Percentiles rank a stretch among this genome's conserved stretches.
These are phyloP conservation scores for Trichosurus vulpecula DNA, from an alignment of 2,797 vertebrate genomes.

Conservation along the genomic window DNA sequence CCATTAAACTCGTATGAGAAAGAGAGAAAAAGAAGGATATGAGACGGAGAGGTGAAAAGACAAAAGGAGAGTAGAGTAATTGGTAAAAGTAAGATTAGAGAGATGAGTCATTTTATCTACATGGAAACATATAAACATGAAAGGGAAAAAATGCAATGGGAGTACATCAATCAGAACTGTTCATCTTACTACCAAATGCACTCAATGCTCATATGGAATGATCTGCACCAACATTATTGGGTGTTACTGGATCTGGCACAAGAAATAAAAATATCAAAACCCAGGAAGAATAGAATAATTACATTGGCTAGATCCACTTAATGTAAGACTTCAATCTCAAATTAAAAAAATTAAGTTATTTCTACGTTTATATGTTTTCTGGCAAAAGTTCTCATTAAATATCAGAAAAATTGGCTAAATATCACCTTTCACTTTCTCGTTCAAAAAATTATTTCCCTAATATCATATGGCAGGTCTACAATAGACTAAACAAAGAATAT, in stretches of 20 bases:
- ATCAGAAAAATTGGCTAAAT: neutral
- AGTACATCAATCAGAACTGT: neutral
- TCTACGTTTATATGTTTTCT: constrained; percentile 29
- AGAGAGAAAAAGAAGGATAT: neutral
- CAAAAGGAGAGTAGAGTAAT: neutral
- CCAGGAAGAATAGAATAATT: neutral
- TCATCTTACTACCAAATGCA: neutral
- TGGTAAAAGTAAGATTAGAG: neutral
- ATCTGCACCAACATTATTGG: neutral
- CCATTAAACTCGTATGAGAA: neutral
- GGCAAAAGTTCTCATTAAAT: neutral
- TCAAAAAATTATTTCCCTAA: constrained; percentile 35
- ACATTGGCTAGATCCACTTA: neutral
- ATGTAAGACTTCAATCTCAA: neutral
- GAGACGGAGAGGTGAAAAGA: neutral
- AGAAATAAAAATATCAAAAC: constrained; percentile 16
- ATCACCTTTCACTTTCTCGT: constrained; percentile 11
- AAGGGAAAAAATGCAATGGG: neutral
- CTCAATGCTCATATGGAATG: neutral
- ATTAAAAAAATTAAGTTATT: constrained; percentile 4
- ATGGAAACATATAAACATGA: too few species aligned
- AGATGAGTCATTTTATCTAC: neutral
- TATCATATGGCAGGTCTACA: constrained; percentile 20
- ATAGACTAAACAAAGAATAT: constrained; percentile 15
- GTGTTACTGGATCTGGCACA: neutral